A percentile compares a stretch with the other conserved stretches of the same genome.
These are phyloP conservation scores for Pasiphila rectangulata DNA, from an alignment of 2,888 invertebrate species.

Conservation along the genomic window DNA sequence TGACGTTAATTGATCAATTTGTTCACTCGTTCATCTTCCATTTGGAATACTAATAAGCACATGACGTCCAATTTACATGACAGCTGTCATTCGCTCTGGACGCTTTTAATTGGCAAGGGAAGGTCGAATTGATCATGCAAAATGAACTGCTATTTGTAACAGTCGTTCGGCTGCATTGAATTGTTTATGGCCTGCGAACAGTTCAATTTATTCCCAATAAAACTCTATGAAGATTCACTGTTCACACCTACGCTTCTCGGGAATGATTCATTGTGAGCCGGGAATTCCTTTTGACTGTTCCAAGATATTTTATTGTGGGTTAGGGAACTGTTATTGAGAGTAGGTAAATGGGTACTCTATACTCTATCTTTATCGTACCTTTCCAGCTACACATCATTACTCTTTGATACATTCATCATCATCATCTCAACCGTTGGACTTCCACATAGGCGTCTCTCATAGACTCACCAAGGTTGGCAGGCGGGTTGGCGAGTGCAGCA, in stretches of 20 bases:
- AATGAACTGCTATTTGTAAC: conserved; percentile 20
- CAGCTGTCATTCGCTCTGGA: conserved; percentile 35
- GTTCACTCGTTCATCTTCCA: conserved; percentile 11
- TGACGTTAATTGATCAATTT: conserved; percentile 14
- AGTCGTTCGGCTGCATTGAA: conserved; percentile 32
- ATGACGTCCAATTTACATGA: conserved; percentile 45
- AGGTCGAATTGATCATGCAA: conserved; percentile 52
- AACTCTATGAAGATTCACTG: conserved; percentile 26
- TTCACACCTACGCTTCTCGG: conserved; percentile 20
- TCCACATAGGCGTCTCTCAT: too few species aligned
- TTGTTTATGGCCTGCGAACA: conserved; percentile 34
- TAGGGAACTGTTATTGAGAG: too few species aligned
- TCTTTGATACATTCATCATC: too few species aligned
- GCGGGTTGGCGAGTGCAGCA: too few species aligned
- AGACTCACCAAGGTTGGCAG: too few species aligned
- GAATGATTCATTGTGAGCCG: conserved; percentile 7
- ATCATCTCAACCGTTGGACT: too few species aligned
- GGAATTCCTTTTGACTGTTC: not conserved
- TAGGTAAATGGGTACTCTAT: too few species aligned
- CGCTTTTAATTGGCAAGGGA: conserved; percentile 40
- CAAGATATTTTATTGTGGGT: not conserved
- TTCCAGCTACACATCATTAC: too few species aligned
- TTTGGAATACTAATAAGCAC: conserved; percentile 15
- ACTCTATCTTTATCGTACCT: too few species aligned
- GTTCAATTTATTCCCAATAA: conserved; percentile 31